Percentiles rank a stretch among this genome's conserved stretches.
Conservation (phyloP, 2,113 vertebrate genomes). For the Ciconia boyciana region DNA sequence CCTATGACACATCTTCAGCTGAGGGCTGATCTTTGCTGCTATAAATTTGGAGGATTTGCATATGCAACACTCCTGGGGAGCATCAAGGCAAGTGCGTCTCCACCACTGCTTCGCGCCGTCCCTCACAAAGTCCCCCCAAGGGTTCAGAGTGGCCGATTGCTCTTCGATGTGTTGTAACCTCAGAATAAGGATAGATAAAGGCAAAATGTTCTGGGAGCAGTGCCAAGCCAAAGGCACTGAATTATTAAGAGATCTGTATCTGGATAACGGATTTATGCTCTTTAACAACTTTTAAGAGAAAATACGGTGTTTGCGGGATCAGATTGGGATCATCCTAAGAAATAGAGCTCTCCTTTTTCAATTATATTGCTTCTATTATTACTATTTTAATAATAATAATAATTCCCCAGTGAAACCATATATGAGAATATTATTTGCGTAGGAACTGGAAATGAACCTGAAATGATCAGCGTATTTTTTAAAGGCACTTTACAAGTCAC, state of each 20-base stretch:
- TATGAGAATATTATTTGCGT: conserved; percentile 43
- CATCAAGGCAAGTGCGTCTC: not conserved
- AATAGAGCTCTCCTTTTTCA: conserved; percentile 30
- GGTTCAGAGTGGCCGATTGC: not conserved
- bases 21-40: not conserved
- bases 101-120: rapidly evolving
- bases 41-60: not conserved
- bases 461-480: conserved; percentile 63
- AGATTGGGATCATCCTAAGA: conserved; percentile 52
- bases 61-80: rapidly evolving
- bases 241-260: conserved; percentile 72
- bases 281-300: conserved; percentile 69
- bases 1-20: not conserved
- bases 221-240: conserved; percentile 70
- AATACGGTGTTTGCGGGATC: conserved; percentile 39
- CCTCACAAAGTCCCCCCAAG: not conserved
- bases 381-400: conserved; percentile 39
- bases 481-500: conserved; percentile 65
- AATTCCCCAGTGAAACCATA: conserved; percentile 26
- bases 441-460: conserved; percentile 66
- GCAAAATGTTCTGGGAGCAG: conserved; percentile 69
- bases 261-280: conserved; percentile 69
- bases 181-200: conserved; percentile 75
- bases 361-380: conserved; percentile 41
- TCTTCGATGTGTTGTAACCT: conserved; percentile 66